phyloP scores from a whole-genome alignment of 1,140 invertebrate genomes.

The Solenopsis fugax region DNA sequence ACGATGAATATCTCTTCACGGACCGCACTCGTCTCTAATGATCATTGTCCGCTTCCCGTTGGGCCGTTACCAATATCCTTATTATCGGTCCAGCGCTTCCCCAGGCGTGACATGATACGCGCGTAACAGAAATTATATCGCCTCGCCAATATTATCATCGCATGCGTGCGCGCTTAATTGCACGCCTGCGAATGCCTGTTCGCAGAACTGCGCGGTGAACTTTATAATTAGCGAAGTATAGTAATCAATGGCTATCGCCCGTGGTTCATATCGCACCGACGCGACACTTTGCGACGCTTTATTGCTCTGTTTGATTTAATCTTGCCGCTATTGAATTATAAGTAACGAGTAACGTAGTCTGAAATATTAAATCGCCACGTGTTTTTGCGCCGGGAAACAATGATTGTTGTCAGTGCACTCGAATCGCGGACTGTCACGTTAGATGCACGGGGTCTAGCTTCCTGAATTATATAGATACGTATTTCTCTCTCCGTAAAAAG shows the following conservation, averaged over 20 bases:
- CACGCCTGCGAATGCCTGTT: slow-evolving; percentile 20
- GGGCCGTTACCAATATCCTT: slow-evolving; percentile 77
- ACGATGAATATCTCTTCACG: slow-evolving; percentile 73
- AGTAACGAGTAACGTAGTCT: not conserved
- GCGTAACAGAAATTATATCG: slow-evolving; percentile 24
- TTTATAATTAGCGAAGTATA: slow-evolving; percentile 39
- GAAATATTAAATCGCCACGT: slow-evolving; percentile 29
- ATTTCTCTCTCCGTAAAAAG: not conserved
- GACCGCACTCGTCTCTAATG: slow-evolving; percentile 70
- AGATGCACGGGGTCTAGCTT: not conserved
- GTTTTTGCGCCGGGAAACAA: not conserved
- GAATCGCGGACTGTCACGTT: slow-evolving; percentile 12
- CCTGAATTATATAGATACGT: slow-evolving; percentile 7
- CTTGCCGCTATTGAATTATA: slow-evolving; percentile 42
- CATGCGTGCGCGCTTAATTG: slow-evolving; percentile 21
- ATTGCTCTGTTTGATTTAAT: slow-evolving; percentile 47
- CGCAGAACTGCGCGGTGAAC: slow-evolving; percentile 36
- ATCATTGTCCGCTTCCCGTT: slow-evolving; percentile 79
- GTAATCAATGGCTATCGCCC: slow-evolving; percentile 4
- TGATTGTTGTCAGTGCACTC: not conserved
- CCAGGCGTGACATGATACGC: slow-evolving; percentile 58
- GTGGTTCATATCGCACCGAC: slow-evolving; percentile 8
- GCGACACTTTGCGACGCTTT: not conserved
- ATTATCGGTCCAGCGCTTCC: slow-evolving; percentile 73
- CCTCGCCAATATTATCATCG: slow-evolving; percentile 1